Conservation (phyloP, 2,888 invertebrate species). For the Conus canariensis region DNA sequence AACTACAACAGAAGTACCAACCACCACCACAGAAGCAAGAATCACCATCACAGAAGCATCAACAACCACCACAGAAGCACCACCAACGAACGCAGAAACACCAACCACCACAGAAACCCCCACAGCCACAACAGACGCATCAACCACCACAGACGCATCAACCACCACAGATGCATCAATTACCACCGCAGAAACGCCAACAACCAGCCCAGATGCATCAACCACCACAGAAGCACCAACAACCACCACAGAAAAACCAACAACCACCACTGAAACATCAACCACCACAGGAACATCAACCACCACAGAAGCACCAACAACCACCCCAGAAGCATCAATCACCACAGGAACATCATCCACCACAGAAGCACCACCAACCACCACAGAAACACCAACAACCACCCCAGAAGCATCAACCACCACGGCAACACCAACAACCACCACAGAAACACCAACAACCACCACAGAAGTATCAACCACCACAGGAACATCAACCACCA, state of each 20-base stretch:
- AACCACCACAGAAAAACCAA: no score
- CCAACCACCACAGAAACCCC: no score
- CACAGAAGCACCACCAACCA: not conserved
- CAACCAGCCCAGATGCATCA: not conserved
- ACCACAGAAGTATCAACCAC: no score
- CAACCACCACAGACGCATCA: no score
- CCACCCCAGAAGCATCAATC: no score
- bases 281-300: not conserved
- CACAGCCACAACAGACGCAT: no score
- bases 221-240: constrained; percentile 23
- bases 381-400: not conserved
- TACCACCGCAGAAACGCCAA: no score
- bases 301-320: not conserved
- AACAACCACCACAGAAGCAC: constrained; percentile 11
- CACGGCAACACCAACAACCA: no score
- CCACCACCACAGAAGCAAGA: not conserved
- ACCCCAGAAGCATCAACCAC: not conserved
- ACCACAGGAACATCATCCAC: not conserved
- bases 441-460: no score
- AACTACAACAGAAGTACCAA: not conserved
- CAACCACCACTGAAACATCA: not conserved
- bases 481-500: no score
- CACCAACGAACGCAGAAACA: not conserved
- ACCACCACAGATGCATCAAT: no score
- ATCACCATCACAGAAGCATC: not conserved